Evolutionary conservation across 2,797 vertebrate genomes (phyloP), one percentile per base, ranked within the genome.

Genomic region (Rhinophrynus dorsalis): DNA sequence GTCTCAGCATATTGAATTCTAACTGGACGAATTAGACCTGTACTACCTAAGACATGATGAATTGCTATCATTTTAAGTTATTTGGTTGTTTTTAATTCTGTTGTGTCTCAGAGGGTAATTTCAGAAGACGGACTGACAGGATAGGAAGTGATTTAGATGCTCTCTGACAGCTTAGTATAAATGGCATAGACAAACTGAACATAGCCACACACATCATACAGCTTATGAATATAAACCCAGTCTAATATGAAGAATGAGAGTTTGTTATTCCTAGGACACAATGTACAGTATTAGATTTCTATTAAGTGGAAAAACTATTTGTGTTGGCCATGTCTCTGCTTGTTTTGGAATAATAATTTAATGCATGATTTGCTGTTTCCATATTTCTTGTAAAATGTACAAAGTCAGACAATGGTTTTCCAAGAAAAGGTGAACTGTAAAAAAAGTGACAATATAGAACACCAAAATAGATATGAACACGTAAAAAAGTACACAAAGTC

Each of bases 61-160:
- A 95, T 94, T 84, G 85, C 75, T 97, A 94, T 93, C 91, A 95
- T 96, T 97, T 95, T 44, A 76, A 77, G 75, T 78, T 81, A 84
- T 87, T 83, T 74, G 79, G 56, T 78, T n/a, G 68, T 77, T 77
- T 79, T 92, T 88, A 95, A 95, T 93, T 88, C 90, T 89, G 89
- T 85, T 84, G 85, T 88, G 87, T 89, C 89, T 90, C 90, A 86
- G 94, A 95, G 90, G 87, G 91, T 90, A 85, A 84, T 88, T 84
- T 81, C 81, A 78, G 79, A 82, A 88, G 86, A 86, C 83, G 85
- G 86, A 88, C 82, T 89, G 91, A 89, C 87, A 94, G 92, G 93
- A 94, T 88, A 93, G 89, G 92, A 93, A 94, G 92, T 93, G 95
- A 96, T 96, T 96, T 96, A 96, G 92, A 97, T 96, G 88, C 88